These are phyloP conservation scores for Rhynchonema sp. DNA, from an alignment of 2,888 invertebrate genomes.

Conservation along the genomic window DNA sequence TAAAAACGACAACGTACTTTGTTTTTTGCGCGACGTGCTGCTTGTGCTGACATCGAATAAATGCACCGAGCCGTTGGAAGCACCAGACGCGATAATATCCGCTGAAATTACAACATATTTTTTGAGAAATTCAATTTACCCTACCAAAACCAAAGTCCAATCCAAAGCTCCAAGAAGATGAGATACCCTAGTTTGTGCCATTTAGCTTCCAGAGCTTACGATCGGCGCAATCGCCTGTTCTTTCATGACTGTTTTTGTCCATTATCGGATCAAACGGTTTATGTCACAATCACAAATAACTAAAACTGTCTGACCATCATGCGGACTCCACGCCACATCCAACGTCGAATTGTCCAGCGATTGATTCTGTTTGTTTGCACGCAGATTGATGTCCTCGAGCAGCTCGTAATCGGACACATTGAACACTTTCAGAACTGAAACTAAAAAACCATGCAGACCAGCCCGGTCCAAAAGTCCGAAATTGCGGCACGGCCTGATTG, in stretches of 20 bases:
- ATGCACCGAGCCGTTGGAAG: not conserved
- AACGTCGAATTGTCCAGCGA: not conserved
- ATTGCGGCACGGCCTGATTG: too few species aligned
- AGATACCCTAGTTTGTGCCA: too few species aligned
- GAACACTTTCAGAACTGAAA: conserved; percentile 8
- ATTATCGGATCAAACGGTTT: too few species aligned
- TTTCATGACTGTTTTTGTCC: too few species aligned
- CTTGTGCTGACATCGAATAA: not conserved
- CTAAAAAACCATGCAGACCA: too few species aligned
- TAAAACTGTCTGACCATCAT: not conserved
- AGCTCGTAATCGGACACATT: not conserved
- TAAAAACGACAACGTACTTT: not conserved
- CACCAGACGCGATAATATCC: not conserved
- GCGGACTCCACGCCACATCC: conserved; percentile 1
- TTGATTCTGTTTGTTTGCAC: conserved; percentile 28
- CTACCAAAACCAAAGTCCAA: not conserved
- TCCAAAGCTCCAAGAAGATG: not conserved
- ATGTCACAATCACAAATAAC: too few species aligned
- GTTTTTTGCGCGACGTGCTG: not conserved
- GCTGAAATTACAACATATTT: too few species aligned
- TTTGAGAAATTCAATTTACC: not conserved
- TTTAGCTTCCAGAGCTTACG: too few species aligned
- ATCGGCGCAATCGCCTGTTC: not conserved
- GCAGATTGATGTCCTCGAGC: conserved; percentile 59
- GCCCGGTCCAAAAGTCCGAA: too few species aligned